Evolutionary conservation across 2,113 vertebrate genomes (phyloP).

Genomic region (Onychorhynchus coronatus): DNA sequence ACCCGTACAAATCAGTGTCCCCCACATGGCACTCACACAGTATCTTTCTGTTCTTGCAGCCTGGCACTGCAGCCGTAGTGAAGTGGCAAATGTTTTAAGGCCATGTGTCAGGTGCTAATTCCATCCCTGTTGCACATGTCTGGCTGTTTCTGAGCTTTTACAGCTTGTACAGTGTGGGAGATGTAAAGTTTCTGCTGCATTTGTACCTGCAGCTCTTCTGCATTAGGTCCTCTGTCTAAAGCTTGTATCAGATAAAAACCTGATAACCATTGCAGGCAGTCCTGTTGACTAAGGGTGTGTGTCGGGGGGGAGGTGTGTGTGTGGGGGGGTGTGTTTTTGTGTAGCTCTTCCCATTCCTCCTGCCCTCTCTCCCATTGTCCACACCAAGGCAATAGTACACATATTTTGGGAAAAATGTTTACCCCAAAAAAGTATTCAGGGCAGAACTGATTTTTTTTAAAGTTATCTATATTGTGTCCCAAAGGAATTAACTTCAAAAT

Average conservation of each 20-base stretch:
- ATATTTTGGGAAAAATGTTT: not conserved
- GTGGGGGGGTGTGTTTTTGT: not conserved
- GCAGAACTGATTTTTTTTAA: not conserved
- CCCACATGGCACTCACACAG: not conserved
- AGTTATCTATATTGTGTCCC: not conserved
- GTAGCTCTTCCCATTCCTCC: not conserved
- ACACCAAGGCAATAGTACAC: not conserved
- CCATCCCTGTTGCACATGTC: not conserved
- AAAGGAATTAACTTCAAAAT: slow-evolving; percentile 10
- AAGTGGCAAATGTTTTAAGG: not conserved
- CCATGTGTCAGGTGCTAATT: not conserved
- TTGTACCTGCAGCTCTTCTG: not conserved
- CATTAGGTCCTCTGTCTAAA: not conserved
- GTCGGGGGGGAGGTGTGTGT: too few species aligned
- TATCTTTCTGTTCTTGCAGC: not conserved
- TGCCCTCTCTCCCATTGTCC: not conserved
- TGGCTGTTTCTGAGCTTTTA: not conserved
- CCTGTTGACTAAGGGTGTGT: not conserved
- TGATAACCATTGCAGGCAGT: not conserved
- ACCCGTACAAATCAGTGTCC: not conserved
- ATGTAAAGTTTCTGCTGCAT: not conserved
- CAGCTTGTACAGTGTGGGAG: not conserved
- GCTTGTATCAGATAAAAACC: not conserved
- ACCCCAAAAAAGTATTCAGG: not conserved
- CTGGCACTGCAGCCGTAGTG: accelerated